Evolutionary conservation across 2,113 vertebrate species (phyloP), one percentile per base, ranked within the genome.

Genomic region (Peucedramus taeniatus): DNA sequence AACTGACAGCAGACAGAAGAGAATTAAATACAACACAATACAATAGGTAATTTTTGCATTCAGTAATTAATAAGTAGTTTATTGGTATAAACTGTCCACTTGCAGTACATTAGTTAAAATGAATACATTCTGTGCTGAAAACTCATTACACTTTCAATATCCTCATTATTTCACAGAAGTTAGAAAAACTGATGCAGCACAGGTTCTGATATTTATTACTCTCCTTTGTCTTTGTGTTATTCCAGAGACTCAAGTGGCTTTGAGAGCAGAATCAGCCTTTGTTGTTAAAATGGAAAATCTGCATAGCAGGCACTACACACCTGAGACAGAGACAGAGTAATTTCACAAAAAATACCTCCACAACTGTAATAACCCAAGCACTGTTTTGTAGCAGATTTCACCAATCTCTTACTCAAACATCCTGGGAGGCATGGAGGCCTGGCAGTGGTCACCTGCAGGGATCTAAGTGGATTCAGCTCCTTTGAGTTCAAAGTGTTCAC

Each of bases 91-190:
- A 82, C 17, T 64, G 19, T 31, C 47, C 2, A 44, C 68, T 89
- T 3, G 0, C 30, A 64, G 35, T 22, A 68, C 0, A 0, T 39
- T 22, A n/a, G 2, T 6, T 53, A 61, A 91, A 91, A 60, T 4
- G 2, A 85, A 68, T 3, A 4, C 6, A 71, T 44, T 78, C 44
- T 71, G 26, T 89, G 61, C 24, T 68, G 53, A 37, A 87, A 87
- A 56, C 6, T 35, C 50, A 23, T 27, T 13, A 42, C 31, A 28
- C 3, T 70, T 83, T 54, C 47, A 80, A 27, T 53, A 65, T 19
- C 6, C 12, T 80, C 28, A 74, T 69, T 57, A 23, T 50, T 66
- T 74, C 72, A 83, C 61, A 53, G 21, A 90, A 53, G 10, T 69
- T 57, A 50, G 53, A 27, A 57, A 37, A 70, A 63, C 50, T 77